Base-by-base conservation (phyloP, 1,140 invertebrate species). In the Diabrotica virgifera region DNA sequence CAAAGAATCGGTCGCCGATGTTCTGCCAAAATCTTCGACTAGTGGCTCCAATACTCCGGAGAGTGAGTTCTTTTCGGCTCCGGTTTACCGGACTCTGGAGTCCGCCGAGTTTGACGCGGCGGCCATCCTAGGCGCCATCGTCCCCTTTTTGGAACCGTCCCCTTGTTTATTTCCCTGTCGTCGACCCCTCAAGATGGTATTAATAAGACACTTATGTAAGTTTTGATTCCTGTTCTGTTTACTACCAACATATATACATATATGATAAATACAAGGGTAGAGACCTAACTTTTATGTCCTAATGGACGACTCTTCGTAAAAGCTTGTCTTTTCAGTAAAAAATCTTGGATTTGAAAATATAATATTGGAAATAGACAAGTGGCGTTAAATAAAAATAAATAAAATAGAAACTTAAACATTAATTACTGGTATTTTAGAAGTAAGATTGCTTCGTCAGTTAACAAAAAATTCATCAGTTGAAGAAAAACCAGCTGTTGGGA, bases 121-220 rank as follows among this genome's bases (percentile, higher is more conserved):
- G 40, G 40, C 40, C 40, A 46, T 46, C 40, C 40, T 8, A 46
- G 40, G 40, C 40, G 40, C 40, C 40, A 46, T 46, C 40, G 8
- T n/a, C 40, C 40, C 40, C 40, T 46, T 46, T 10, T n/a, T 10
- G 40, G n/a, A 46, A 46, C 40, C 8, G n/a, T 10, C 40, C 40
- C 40, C n/a, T 46, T 8, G 8, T 46, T 46, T 10, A 10, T 46
- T 46, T 46, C n/a, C 40, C 40, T 46, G 40, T 46, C 8, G 40
- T 46, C 40, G 8, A 46, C 40, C 40, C 40, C 40, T 46, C 40
- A n/a, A 46, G 40, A 46, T 46, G 40, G n/a, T 46, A 46, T 46
- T 46, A 46, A 46, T 46, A 46, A 46, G 40, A 46, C n/a, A 46
- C n/a, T 46, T 46, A n/a, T 46, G 40, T 46, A n/a, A 46, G 40